Base-by-base conservation (phyloP, 2,888 invertebrate genomes). In the Ctenicera cuprea region DNA sequence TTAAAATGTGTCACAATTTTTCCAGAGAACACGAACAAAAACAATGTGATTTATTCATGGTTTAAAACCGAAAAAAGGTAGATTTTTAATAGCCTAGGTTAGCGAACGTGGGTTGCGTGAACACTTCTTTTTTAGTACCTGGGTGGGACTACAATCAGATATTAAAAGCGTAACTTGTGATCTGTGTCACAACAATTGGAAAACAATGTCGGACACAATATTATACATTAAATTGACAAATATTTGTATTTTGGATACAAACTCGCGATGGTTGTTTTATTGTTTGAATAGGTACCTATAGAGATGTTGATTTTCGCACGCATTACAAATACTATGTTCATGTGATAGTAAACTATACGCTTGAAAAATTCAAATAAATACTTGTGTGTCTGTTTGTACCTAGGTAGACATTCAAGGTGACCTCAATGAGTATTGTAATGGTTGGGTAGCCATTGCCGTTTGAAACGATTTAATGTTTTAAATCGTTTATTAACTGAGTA, bases 141-240 rank as follows among this genome's bases (percentile, higher is more conserved):
- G 57, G 63, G 71, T 71, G 61, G 72, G 52, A 66, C 59, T 59
- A 45, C 18, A 48, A 38, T 20, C 45, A 64, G 57, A 66, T 45
- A 72, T 67, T 66, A 72, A 72, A 62, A 72, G 61, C 50, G 45
- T 72, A 50, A 66, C 59, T 43, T 61, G 62, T 20, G 20, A 50
- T 61, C 54, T 65, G 71, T 66, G 71, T 66, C 72, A 72, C 48
- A 65, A 72, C 48, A 65, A 16, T 38, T 33, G 33, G 22, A 66
- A 45, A 63, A 66, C 52, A 52, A 33, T 61, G 71, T 66, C 59
- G 62, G 71, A 48, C 12, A 45, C 16, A 54, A n/a, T n/a, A 71
- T 71, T 52, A 50, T 52, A 48, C 7, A 20, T 48, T 48, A n/a
- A n/a, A 41, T 41, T 41, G 11, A 8, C 14, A 14, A 43, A n/a